These are phyloP conservation scores for Drosophila lini DNA, from an alignment of 1,140 invertebrate genomes.

Conservation along the genomic window DNA sequence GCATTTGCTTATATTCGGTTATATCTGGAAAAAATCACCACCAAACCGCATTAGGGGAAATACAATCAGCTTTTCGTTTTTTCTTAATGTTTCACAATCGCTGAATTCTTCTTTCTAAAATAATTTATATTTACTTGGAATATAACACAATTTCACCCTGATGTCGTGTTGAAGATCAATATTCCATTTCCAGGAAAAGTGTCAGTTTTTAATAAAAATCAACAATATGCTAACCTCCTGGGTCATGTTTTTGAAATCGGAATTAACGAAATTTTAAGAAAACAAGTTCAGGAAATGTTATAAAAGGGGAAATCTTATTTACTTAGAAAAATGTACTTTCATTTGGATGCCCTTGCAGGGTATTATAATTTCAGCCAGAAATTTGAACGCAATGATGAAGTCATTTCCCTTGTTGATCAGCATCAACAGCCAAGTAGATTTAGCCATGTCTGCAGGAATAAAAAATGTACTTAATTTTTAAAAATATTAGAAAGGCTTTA, in stretches of 20 bases:
- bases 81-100: not conserved
- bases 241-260: not conserved
- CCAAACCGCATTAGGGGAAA: not conserved
- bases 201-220: not conserved
- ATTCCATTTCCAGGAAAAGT: not conserved
- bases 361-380: no score
- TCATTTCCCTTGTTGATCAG: no score
- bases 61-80: not conserved
- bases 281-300: not conserved
- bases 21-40: slow-evolving; percentile 1
- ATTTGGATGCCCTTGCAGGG: not conserved
- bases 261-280: not conserved
- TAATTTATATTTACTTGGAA: not conserved
- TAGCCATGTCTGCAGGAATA: no score
- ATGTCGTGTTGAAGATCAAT: not conserved
- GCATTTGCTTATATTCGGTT: slow-evolving; percentile 26
- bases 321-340: not conserved
- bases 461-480: no score
- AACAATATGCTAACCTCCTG: not conserved
- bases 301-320: not conserved
- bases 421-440: no score
- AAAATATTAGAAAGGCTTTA: no score
- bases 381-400: no score
- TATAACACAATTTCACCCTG: not conserved
- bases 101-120: not conserved